Conservation (phyloP, 1,140 invertebrate species). For the Drosophila burlai region DNA sequence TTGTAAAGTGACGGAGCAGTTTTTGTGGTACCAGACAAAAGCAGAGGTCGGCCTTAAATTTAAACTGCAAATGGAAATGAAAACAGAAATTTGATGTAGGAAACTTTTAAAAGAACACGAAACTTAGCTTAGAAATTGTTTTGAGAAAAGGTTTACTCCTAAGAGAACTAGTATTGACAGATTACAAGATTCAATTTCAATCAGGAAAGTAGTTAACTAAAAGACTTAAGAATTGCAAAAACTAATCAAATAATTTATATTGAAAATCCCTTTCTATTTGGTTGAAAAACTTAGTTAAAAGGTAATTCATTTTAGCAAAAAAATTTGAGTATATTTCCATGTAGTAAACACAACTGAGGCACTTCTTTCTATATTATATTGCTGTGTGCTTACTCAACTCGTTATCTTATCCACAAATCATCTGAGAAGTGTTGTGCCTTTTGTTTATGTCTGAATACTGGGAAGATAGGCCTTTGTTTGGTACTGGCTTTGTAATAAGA, state of each 20-base stretch:
- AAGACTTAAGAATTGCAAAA: too few species aligned
- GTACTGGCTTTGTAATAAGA: conserved; percentile 9
- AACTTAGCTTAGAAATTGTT: neutral
- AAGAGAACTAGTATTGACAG: too few species aligned
- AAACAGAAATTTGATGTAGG: neutral
- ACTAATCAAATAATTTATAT: too few species aligned
- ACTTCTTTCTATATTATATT: neutral
- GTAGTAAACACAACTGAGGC: neutral
- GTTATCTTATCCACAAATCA: neutral
- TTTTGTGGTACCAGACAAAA: conserved; percentile 2
- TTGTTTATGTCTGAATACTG: conserved; percentile 19
- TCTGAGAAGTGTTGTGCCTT: conserved; percentile 6
- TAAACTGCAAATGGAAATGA: neutral
- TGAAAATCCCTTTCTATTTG: too few species aligned
- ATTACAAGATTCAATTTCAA: neutral
- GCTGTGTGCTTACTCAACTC: neutral
- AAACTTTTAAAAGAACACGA: neutral
- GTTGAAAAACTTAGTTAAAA: too few species aligned
- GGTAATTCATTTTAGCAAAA: neutral
- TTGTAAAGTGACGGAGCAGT: conserved; percentile 12
- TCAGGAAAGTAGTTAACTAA: neutral
- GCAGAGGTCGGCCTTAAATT: neutral
- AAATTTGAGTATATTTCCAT: neutral
- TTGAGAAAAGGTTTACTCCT: too few species aligned
- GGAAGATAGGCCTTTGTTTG: conserved; percentile 21